Percentiles rank a stretch among this genome's conserved stretches.
These are phyloP conservation scores for Drosophila helvetica DNA, from an alignment of 2,888 invertebrate species.

Conservation along the genomic window DNA sequence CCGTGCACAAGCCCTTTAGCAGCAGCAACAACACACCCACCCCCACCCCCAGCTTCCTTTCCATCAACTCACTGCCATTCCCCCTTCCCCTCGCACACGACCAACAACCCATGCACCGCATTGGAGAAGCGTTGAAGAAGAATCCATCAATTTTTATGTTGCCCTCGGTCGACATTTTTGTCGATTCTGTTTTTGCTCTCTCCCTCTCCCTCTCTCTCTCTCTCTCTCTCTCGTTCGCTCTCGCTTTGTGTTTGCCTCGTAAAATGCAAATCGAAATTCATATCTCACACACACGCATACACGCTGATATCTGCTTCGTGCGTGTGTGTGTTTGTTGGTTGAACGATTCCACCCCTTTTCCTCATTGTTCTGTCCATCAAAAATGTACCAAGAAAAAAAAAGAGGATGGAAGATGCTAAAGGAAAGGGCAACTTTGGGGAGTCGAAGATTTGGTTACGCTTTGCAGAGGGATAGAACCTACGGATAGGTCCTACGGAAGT, in stretches of 20 bases:
- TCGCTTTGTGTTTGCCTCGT: conserved; percentile 46
- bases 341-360: conserved; percentile 83
- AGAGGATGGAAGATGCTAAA: conserved; percentile 44
- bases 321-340: conserved; percentile 57
- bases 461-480: not conserved
- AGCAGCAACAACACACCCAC: conserved; percentile 9
- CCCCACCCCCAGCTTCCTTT: conserved; percentile 29
- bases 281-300: conserved; percentile 54
- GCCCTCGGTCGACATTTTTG: conserved; percentile 76
- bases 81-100: conserved; percentile 15
- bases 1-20: conserved; percentile 15
- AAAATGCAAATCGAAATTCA: conserved; percentile 81
- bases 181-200: conserved; percentile 66
- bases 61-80: conserved; percentile 5
- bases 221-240: not conserved
- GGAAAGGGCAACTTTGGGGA: not conserved
- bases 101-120: conserved; percentile 23
- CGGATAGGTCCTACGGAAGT: too few relatives aligned
- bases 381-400: conserved; percentile 29
- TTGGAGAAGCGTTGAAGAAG: conserved; percentile 70
- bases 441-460: not conserved
- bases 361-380: conserved; percentile 84
- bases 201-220: not conserved
- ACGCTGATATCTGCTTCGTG: conserved; percentile 23
- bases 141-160: conserved; percentile 82